These are phyloP conservation scores for Adelosebastes latens DNA, from an alignment of 2,797 vertebrate species.

Conservation along the genomic window DNA sequence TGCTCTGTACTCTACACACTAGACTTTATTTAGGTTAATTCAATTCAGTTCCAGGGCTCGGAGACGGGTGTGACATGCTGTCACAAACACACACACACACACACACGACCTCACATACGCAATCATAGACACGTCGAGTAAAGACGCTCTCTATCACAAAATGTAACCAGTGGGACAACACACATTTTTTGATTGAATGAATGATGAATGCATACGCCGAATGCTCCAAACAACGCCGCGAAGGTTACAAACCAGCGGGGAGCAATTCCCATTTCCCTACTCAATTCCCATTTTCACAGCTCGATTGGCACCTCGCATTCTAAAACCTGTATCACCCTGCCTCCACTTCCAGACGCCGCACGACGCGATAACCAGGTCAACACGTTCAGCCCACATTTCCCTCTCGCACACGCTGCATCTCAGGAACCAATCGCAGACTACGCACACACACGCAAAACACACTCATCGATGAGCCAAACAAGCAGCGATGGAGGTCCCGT, in stretches of 20 bases:
- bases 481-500: neutral
- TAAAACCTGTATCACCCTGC: slow-evolving; percentile 63
- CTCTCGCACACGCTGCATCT: slow-evolving; percentile 11
- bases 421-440: slow-evolving; percentile 30
- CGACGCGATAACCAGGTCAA: slow-evolving; percentile 72
- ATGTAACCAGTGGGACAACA: slow-evolving; percentile 38
- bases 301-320: slow-evolving; percentile 79
- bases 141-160: slow-evolving; percentile 33
- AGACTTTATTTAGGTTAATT: slow-evolving; percentile 81
- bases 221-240: slow-evolving; percentile 66
- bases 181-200: slow-evolving; percentile 62
- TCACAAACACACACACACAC: slow-evolving; percentile 57
- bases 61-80: slow-evolving; percentile 60
- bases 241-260: slow-evolving; percentile 69
- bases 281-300: slow-evolving; percentile 84
- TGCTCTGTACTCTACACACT: slow-evolving; percentile 41
- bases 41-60: slow-evolving; percentile 73
- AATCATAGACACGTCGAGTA: slow-evolving; percentile 38
- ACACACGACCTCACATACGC: slow-evolving; percentile 43
- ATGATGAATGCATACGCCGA: slow-evolving; percentile 65
- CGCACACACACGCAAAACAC: neutral
- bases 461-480: slow-evolving; percentile 12
- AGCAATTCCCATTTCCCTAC: slow-evolving; percentile 81
- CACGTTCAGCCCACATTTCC: slow-evolving; percentile 36
- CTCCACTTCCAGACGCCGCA: slow-evolving; percentile 24